Evolutionary conservation across 2,888 invertebrate genomes (phyloP).

Genomic region (Hymenopus coronatus): DNA sequence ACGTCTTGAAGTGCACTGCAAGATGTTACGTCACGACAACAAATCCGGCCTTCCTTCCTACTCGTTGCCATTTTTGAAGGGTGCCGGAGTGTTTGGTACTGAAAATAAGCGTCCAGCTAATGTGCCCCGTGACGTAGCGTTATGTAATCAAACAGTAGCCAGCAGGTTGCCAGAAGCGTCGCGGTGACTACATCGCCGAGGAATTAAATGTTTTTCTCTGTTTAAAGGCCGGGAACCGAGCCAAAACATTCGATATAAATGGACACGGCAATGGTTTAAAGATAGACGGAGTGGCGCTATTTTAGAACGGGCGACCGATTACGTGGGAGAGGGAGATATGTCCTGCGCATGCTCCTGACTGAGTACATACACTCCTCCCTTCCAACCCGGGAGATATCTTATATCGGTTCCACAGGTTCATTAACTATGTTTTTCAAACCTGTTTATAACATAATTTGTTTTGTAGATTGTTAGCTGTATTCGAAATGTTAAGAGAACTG

Average conservation of each 20-base stretch:
- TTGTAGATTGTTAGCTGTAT: too few species aligned
- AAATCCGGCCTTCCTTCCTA: neutral
- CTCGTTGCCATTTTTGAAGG: constrained; percentile 17
- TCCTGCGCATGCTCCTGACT: neutral
- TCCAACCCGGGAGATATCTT: too few species aligned
- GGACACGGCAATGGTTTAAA: constrained; percentile 1
- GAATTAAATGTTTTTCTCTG: constrained; percentile 12
- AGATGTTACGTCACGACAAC: neutral
- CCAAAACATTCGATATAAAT: constrained; percentile 5
- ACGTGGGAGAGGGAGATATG: neutral
- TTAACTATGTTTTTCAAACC: too few species aligned
- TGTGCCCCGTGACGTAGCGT: constrained; percentile 27
- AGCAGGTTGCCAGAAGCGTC: neutral
- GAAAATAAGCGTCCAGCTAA: constrained; percentile 24
- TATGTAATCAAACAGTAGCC: constrained; percentile 27
- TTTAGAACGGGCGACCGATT: neutral
- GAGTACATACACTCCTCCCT: neutral
- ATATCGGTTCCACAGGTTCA: too few species aligned
- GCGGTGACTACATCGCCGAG: constrained; percentile 25
- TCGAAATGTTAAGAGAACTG: too few species aligned
- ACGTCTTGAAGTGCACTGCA: neutral
- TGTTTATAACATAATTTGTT: too few species aligned
- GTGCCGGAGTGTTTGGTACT: constrained; percentile 18
- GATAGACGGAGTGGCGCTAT: neutral
- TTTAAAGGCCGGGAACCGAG: neutral